Conservation (phyloP, 2,888 invertebrate genomes). For the Ischnura elegans region DNA sequence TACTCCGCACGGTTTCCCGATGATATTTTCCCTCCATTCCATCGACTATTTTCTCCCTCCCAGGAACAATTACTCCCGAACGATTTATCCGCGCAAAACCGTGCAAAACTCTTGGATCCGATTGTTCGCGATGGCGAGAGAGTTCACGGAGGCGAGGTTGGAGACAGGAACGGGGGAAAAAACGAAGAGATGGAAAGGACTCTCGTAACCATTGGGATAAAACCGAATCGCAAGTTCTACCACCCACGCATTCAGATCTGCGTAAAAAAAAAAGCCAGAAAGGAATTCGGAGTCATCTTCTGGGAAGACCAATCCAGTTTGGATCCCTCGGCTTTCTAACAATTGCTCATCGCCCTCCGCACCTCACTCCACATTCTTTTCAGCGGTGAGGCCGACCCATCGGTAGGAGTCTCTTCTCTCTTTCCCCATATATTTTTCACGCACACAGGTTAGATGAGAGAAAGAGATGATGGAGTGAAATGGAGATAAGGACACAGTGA, state of each 20-base stretch:
- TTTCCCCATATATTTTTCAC: neutral
- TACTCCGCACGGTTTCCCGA: neutral
- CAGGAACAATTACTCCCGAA: neutral
- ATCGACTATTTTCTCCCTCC: neutral
- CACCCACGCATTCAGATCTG: neutral
- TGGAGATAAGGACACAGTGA: neutral
- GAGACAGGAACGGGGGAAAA: too few species aligned
- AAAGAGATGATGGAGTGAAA: neutral
- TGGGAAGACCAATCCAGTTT: neutral
- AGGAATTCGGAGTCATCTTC: neutral
- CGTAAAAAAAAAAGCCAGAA: neutral
- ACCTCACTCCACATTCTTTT: neutral
- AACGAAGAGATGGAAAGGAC: neutral
- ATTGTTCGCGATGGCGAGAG: constrained; percentile 2
- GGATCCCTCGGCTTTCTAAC: neutral
- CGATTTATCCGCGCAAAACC: constrained; percentile 50
- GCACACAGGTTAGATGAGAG: neutral
- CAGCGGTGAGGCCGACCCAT: neutral
- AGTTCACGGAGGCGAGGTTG: neutral
- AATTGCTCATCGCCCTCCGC: neutral
- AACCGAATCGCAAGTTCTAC: neutral
- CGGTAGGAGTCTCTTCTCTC: neutral
- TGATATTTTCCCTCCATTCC: constrained; percentile 31
- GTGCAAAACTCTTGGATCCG: constrained; percentile 5
- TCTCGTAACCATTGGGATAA: neutral